Percentiles rank a stretch among this genome's conserved stretches.
Evolutionary conservation across 2,113 vertebrate species (phyloP).

Genomic region (Rhea pennata): DNA sequence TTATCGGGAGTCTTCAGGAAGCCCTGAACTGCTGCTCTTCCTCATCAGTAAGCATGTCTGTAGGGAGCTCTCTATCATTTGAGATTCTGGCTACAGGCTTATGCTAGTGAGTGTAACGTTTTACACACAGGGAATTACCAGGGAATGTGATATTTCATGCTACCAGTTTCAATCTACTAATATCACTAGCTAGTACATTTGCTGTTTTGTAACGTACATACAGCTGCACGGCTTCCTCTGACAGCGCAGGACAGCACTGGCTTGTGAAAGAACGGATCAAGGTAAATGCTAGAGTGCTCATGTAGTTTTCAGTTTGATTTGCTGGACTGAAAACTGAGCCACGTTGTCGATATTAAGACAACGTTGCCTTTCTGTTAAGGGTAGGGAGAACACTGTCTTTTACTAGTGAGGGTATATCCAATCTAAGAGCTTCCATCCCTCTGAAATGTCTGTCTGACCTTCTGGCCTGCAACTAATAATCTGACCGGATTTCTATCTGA

Average conservation of each 20-base stretch:
- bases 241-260: accelerated
- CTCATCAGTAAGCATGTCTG: not conserved
- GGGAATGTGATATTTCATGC: not conserved
- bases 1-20: not conserved
- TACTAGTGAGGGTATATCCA: not conserved
- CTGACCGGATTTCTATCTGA: not conserved
- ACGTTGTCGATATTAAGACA: accelerated
- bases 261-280: not conserved
- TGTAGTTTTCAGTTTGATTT: not conserved
- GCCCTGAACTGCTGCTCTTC: not conserved
- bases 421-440: not conserved
- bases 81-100: not conserved
- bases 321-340: not conserved
- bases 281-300: not conserved
- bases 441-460: not conserved
- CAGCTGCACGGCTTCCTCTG: accelerated
- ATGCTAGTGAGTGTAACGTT: not conserved
- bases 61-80: not conserved
- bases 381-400: not conserved
- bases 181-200: accelerated
- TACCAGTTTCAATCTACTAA: not conserved
- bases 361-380: accelerated
- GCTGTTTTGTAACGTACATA: not conserved
- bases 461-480: not conserved
- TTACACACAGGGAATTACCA: not conserved